Base-by-base conservation (phyloP, 2,888 invertebrate species). In the Papilio gigon region DNA sequence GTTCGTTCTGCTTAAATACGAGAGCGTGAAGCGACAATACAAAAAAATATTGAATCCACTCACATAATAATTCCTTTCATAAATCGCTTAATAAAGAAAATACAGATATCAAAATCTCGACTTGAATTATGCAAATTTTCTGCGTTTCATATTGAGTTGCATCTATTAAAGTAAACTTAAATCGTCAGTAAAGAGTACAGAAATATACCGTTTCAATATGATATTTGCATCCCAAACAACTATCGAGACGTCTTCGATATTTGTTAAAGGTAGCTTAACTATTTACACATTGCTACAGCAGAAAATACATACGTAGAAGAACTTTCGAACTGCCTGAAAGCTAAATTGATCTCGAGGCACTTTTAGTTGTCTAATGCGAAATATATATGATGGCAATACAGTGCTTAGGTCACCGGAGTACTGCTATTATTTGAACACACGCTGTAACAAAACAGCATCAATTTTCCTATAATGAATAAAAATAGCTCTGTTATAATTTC, bases 231-330 rank as follows among this genome's bases (percentile, higher is more conserved):
- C 42, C 17, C 5, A n/a, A 42, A 12, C 42, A 17, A 42, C 42
- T 17, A n/a, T 42, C 17, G n/a, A n/a, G n/a, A 42, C 17, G n/a
- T 42, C 42, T 5, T n/a, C 17, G n/a, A 35, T 58, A 17, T 58
- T 33, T 58, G 58, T 58, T 58, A 17, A 42, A n/a, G 40, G 8
- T 40, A 25, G 60, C 22, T 37, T 42, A 42, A 42, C 42, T 42
- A 42, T 42, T 42, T 42, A 5, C n/a, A 42, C n/a, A 42, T 42
- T n/a, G n/a, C n/a, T n/a, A n/a, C n/a, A n/a, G n/a, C n/a, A n/a
- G n/a, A n/a, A n/a, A n/a, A n/a, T n/a, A n/a, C n/a, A n/a, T n/a
- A n/a, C n/a, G n/a, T n/a, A n/a, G n/a, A n/a, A n/a, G n/a, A n/a
- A n/a, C n/a, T n/a, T n/a, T n/a, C n/a, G n/a, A n/a, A n/a, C n/a